Percentiles rank a stretch among this genome's conserved stretches.
Conservation (phyloP, 2,113 vertebrate species). For the Symphodus melops region DNA sequence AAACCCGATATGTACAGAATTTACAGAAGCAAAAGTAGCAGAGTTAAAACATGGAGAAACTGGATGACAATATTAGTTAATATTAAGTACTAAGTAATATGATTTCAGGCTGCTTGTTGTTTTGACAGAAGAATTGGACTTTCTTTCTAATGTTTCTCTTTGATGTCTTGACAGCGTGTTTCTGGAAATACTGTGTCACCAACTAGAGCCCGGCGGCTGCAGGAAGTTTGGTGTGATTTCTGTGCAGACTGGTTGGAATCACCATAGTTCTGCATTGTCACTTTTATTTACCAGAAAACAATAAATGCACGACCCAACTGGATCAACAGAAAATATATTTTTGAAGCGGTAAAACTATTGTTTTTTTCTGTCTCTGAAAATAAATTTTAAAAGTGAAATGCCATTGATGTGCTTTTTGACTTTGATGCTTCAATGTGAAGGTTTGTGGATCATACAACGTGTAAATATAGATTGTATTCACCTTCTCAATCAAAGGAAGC, state of each 20-base stretch:
- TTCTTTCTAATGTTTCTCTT: slow-evolving; percentile 3
- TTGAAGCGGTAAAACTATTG: slow-evolving; percentile 59
- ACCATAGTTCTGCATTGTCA: slow-evolving; percentile 6
- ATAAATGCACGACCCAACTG: slow-evolving; percentile 12
- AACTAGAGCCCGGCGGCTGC: slow-evolving; percentile 66
- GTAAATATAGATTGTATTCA: background rate
- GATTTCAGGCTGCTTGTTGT: too few species aligned
- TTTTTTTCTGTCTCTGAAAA: slow-evolving; percentile 63
- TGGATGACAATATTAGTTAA: too few species aligned
- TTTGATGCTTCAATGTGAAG: background rate
- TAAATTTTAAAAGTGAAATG: slow-evolving; percentile 68
- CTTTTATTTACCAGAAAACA: slow-evolving; percentile 35
- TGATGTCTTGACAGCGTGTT: slow-evolving; percentile 80
- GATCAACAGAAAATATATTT: slow-evolving; percentile 77
- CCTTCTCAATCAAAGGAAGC: background rate
- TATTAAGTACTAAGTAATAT: background rate
- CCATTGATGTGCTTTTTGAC: slow-evolving; percentile 4
- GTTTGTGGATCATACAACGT: background rate
- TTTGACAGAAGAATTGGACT: background rate
- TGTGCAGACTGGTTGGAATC: slow-evolving; percentile 15
- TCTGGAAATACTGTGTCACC: slow-evolving; percentile 90
- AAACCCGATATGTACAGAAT: too few species aligned
- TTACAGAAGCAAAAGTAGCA: too few species aligned
- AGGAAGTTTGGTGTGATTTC: background rate
- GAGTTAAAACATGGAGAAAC: too few species aligned